These are phyloP conservation scores for Sphinx pinastri DNA, from an alignment of 2,888 invertebrate species.

Conservation along the genomic window DNA sequence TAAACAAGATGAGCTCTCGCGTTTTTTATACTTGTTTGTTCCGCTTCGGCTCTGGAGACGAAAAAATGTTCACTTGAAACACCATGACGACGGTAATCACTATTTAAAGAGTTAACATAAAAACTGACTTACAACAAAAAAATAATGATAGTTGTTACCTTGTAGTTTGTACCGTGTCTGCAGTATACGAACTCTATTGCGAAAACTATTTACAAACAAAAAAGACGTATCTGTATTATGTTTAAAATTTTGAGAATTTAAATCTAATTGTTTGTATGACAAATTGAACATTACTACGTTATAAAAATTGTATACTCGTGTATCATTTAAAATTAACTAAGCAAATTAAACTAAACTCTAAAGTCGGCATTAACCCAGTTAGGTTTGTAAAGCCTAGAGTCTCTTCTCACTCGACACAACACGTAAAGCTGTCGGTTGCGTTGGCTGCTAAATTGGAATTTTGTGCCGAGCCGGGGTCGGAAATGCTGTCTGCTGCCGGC, in stretches of 20 bases:
- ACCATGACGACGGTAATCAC: background rate
- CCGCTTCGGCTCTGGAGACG: background rate
- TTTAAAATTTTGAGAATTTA: too few relatives aligned
- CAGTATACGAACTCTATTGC: background rate
- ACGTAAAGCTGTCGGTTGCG: background rate
- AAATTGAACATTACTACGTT: too few relatives aligned
- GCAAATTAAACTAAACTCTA: too few relatives aligned
- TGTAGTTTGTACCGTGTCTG: constrained; percentile 2
- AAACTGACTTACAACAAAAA: background rate
- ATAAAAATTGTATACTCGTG: too few relatives aligned
- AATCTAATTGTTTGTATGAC: too few relatives aligned
- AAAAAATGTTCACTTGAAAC: background rate
- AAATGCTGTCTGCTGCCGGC: background rate
- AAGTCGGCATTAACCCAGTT: too few relatives aligned
- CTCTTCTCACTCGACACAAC: background rate
- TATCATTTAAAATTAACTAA: too few relatives aligned
- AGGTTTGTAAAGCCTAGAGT: background rate
- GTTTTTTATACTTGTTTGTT: background rate
- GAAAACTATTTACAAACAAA: too few relatives aligned
- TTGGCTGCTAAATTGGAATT: background rate
- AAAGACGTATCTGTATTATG: too few relatives aligned
- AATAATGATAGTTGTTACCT: background rate
- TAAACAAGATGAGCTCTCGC: background rate
- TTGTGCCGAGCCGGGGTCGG: background rate
- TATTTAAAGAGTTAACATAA: background rate